Base-by-base conservation (phyloP, 23 tunicate genomes). In the Ascidia mentula region DNA sequence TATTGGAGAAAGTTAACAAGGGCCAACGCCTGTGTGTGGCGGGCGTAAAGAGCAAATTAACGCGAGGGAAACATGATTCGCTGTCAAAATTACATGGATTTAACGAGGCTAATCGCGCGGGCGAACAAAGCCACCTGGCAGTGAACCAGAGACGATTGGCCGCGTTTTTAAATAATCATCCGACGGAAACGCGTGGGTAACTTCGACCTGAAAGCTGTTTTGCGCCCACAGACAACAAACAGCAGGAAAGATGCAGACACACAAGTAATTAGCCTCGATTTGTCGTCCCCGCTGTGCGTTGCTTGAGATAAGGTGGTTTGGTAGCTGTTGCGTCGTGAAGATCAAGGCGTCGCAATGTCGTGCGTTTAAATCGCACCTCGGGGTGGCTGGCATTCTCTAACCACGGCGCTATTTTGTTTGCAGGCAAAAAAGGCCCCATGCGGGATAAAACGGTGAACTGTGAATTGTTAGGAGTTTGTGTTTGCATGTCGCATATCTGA, bases 231-330 rank as follows among this genome's bases (percentile, higher is more conserved):
- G 65, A 53, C 65, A 28, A 9, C 65, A 53, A 53, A 53, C 65
- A 53, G 65, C 65, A 28, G 22, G 12, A 53, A 53, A 53, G 65
- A 28, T 53, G 65, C 65, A 53, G 65, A 53, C 65, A 28, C 65
- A 28, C 4, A 20, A 28, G 13, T 28, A 53, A 53, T 53, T 53
- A 53, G 65, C 65, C 65, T 53, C 65, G 65, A 42, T 53, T 53
- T 53, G 22, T 53, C 24, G 28, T 20, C 65, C 65, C 2, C 65
- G 65, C 65, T 26, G 65, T n/a, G n/a, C n/a, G n/a, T n/a, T n/a
- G n/a, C n/a, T n/a, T n/a, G n/a, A n/a, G n/a, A n/a, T n/a, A n/a
- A n/a, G n/a, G n/a, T n/a, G n/a, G n/a, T n/a, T n/a, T n/a, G n/a
- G n/a, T n/a, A n/a, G n/a, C n/a, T n/a, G n/a, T n/a, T n/a, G n/a